Base-by-base conservation (phyloP, 1,140 invertebrate genomes). In the Pseudomyrmex gracilis region DNA sequence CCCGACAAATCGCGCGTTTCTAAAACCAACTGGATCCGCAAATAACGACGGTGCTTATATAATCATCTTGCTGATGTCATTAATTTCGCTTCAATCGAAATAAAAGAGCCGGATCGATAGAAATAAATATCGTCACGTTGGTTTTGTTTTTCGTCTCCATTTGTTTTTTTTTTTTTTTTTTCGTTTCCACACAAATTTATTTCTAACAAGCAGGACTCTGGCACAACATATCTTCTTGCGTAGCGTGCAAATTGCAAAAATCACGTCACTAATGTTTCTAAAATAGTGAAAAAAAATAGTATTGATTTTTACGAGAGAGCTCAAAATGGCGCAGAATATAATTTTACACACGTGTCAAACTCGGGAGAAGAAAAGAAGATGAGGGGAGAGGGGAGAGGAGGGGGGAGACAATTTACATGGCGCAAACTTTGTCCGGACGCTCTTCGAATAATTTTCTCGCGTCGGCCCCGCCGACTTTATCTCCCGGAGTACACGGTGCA, bases 371-470 rank as follows among this genome's bases (percentile, higher is more conserved):
- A 34, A 34, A 34, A 34, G 34, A 5, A 34, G 34, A 34, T 34
- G 24, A 5, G 34, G 34, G 4, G n/a, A n/a, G n/a, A n/a, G n/a
- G n/a, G n/a, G n/a, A n/a, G n/a, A n/a, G n/a, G n/a, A n/a, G n/a
- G 22, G 22, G 12, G 17, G 58, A 24, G 22, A 34, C 58, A 60
- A 80, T 70, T 70, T 78, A 78, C 43, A 70, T 80, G 43, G 43
- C 34, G 66, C 76, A 53, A 71, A 80, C 76, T 80, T 78, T 66
- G 15, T 15, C 22, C 76, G 53, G 76, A 77, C 53, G 61, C 61
- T 66, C 47, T 53, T 20, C 64, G 64, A 70, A 78, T 78, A 78
- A 78, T 78, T 78, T 78, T 78, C 76, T 78, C 57, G 53, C 66
- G 66, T 43, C 53, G 15, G 64, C 64, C 58, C 58, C 53, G 47